Percentiles rank a stretch among this genome's conserved stretches.
phyloP scores from a whole-genome alignment of 1,140 invertebrate species.

The Antheraea pernyi region DNA sequence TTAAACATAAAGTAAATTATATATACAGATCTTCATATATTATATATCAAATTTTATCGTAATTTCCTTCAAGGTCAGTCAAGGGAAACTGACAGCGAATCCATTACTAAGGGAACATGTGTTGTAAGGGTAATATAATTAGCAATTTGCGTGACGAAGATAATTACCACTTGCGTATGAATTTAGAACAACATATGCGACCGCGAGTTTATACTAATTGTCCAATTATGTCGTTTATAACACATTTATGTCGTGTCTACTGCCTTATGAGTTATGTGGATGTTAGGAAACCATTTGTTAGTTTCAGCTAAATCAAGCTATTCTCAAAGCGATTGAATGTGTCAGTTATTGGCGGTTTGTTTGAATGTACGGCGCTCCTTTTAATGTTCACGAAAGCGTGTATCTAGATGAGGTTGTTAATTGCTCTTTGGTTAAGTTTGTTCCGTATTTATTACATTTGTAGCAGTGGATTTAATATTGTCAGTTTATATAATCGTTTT shows the following conservation, averaged over 20 bases:
- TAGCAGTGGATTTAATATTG: too few species aligned
- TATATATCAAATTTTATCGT: neutral
- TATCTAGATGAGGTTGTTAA: neutral
- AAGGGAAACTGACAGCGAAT: constrained; percentile 24
- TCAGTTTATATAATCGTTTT: too few species aligned
- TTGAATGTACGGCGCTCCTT: neutral
- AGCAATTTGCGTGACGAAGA: constrained; percentile 55
- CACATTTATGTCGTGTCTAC: constrained; percentile 18
- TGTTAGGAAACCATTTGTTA: neutral
- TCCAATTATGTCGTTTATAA: constrained; percentile 51
- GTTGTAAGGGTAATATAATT: constrained; percentile 42
- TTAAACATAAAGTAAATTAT: too few species aligned
- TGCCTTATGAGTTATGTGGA: neutral
- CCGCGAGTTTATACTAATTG: constrained; percentile 54
- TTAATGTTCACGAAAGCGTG: too few species aligned
- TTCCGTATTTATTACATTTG: neutral
- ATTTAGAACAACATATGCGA: constrained; percentile 48
- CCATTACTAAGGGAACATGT: constrained; percentile 19
- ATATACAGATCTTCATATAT: neutral
- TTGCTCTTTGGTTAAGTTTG: neutral
- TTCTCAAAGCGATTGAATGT: neutral
- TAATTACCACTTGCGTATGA: constrained; percentile 58
- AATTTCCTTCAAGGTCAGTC: constrained; percentile 4
- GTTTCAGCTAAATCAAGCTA: neutral
- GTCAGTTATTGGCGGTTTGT: neutral